Evolutionary conservation across 2,888 invertebrate genomes (phyloP).

Genomic region (Heteromyza rotundicornis): DNA sequence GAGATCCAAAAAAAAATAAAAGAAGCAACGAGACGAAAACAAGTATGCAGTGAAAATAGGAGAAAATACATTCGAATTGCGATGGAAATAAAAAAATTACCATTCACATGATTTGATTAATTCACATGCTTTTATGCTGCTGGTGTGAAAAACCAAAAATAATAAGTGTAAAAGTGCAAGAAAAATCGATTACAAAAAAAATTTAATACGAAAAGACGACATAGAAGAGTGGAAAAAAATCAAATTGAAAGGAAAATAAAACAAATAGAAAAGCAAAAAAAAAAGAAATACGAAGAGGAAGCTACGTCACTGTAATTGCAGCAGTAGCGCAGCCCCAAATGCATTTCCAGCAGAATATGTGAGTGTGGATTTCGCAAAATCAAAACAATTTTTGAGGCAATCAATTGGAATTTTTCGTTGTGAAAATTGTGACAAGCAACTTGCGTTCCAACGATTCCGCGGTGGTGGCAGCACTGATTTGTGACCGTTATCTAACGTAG

Average conservation of each 20-base stretch:
- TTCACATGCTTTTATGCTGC: conserved; percentile 19
- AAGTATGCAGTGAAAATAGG: not conserved
- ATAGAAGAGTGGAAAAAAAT: conserved; percentile 36
- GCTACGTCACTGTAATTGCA: not conserved
- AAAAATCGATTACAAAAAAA: no score
- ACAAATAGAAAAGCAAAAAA: not conserved
- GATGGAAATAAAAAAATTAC: not conserved
- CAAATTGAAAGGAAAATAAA: conserved; percentile 11
- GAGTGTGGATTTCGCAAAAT: conserved; percentile 11
- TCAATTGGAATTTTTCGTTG: no score
- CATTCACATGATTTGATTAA: conserved; percentile 1
- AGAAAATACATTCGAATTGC: not conserved
- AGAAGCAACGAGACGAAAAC: not conserved
- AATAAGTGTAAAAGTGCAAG: conserved; percentile 35
- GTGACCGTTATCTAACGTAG: conserved; percentile 19
- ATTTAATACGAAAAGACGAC: no score
- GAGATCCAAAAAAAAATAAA: not conserved
- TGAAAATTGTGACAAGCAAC: no score
- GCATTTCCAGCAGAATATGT: conserved; percentile 30
- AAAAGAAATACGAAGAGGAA: not conserved
- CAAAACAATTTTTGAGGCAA: no score
- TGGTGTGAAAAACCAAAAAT: no score
- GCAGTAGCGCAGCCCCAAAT: conserved; percentile 19
- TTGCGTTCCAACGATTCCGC: no score
- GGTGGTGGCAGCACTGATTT: no score